Evolutionary conservation across 1,140 invertebrate species (phyloP), one percentile per base, ranked within the genome.

Genomic region (Lanistes nyassanus): DNA sequence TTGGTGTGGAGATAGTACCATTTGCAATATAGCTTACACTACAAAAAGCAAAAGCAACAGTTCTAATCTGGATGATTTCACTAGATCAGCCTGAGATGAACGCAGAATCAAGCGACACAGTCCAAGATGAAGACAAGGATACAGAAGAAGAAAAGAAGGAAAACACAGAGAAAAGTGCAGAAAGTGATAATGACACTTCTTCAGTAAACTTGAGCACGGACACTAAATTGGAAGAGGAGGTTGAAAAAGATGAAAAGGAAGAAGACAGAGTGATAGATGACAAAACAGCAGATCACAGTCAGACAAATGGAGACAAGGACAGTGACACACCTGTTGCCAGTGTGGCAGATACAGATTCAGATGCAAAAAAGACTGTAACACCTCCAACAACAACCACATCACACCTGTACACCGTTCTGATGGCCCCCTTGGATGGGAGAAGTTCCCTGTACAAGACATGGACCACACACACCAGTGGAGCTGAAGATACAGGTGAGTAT

Each of bases 311-410:
- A 55, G 21, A 53, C n/a, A 68, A 37, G 29, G 60, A 60, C n/a
- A 42, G 37, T 16, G 51, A 47, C 26, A 58, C 21, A n/a, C 29
- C 23, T 36, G 53, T 39, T 19, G 31, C n/a, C 11, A 29, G 26
- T 37, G 53, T 26, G 64, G 66, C 16, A 23, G 26, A 47, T 51
- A 21, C n/a, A 66, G n/a, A 64, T 26, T 19, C 11, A 53, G 31
- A 21, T 9, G 55, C 7, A 56, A 53, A 39, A 53, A 58, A 34
- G 16, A 56, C 64, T 13, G 23, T 29, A 34, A 67, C 74, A 42
- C 66, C 74, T 37, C 34, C 74, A 3, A 75, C 74, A 23, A 67
- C 74, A 31, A 56, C 74, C 51, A 67, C 74, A 16, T 72, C 70
- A 31, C 70, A 72, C 56, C 56, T 72, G 11, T 72, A 72, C 70